phyloP scores from a whole-genome alignment of 2,888 invertebrate species.

The Teinopalpus imperialis region DNA sequence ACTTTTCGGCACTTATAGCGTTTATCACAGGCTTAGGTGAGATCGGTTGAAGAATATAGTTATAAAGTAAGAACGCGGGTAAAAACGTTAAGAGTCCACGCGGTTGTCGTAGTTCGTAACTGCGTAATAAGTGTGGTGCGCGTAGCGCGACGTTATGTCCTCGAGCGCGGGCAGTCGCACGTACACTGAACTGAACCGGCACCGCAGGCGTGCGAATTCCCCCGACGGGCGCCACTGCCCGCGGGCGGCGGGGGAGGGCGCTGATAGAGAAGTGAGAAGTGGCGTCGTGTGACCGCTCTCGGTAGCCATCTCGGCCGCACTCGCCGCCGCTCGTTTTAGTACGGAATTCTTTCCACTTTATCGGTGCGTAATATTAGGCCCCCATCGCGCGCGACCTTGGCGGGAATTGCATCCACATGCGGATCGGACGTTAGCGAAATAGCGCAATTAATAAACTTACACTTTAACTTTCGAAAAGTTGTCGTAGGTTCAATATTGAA shows the following conservation, averaged over 20 bases:
- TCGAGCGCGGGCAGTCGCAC: conserved; percentile 71
- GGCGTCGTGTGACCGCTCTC: conserved; percentile 62
- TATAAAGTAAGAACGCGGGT: conserved; percentile 31
- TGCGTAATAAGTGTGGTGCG: conserved; percentile 74
- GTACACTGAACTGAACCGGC: conserved; percentile 68
- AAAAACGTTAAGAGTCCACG: conserved; percentile 65
- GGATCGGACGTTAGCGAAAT: conserved; percentile 24
- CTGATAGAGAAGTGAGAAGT: conserved; percentile 66
- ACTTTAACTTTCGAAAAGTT: conserved; percentile 1
- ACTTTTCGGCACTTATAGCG: conserved; percentile 73
- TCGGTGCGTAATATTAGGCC: conserved; percentile 39
- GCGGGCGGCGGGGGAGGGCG: conserved; percentile 47
- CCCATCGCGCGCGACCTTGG: conserved; percentile 41
- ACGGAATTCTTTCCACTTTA: conserved; percentile 50
- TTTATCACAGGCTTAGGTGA: conserved; percentile 54
- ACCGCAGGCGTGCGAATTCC: conserved; percentile 72
- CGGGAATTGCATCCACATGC: conserved; percentile 35
- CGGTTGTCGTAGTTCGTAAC: conserved; percentile 68
- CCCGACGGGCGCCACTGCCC: conserved; percentile 60
- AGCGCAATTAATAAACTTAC: not conserved
- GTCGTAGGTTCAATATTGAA: too few species aligned
- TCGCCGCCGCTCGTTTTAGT: conserved; percentile 40
- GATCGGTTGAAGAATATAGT: conserved; percentile 26
- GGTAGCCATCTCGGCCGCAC: conserved; percentile 49
- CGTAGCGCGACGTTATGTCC: conserved; percentile 60